These are phyloP conservation scores for Euwallacea similis DNA, from an alignment of 1,140 invertebrate genomes.

Conservation along the genomic window DNA sequence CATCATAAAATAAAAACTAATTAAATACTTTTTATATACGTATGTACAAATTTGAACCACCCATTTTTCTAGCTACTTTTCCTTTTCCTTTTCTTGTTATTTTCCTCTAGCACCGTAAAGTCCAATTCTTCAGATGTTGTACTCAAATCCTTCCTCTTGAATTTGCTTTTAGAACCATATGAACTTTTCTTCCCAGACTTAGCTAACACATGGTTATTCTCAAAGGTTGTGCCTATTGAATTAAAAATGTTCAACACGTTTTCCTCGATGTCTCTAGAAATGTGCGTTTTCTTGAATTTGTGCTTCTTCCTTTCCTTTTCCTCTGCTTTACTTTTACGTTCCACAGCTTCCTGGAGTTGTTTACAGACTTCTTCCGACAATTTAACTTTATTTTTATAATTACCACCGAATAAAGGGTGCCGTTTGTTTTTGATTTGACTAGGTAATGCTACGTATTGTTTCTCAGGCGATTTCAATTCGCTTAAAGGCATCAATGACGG, in stretches of 20 bases:
- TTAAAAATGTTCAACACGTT: slow-evolving; percentile 22
- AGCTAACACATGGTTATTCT: not conserved
- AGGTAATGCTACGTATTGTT: slow-evolving; percentile 19
- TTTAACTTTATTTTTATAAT: slow-evolving; percentile 36
- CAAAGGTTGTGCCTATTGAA: not conserved
- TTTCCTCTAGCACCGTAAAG: not conserved
- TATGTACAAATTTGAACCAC: not conserved
- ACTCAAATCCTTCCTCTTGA: not conserved
- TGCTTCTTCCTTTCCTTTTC: slow-evolving; percentile 23
- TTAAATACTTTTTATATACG: too few species aligned
- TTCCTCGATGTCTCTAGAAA: slow-evolving; percentile 1
- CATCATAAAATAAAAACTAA: not conserved
- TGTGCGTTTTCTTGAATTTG: slow-evolving; percentile 8
- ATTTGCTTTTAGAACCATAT: not conserved
- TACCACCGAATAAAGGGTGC: slow-evolving; percentile 40
- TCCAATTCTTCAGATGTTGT: not conserved
- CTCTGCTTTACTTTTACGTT: slow-evolving; percentile 22
- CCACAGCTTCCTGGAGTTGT: slow-evolving; percentile 34
- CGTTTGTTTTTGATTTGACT: slow-evolving; percentile 27
- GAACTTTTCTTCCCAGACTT: not conserved
- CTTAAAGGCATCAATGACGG: slow-evolving; percentile 17
- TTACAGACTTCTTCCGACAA: slow-evolving; percentile 32
- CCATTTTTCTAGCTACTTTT: not conserved
- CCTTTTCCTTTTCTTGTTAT: not conserved
- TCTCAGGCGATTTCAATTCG: slow-evolving; percentile 6